Conservation (phyloP, 2,797 vertebrate species). For the Xiphorhynchus erythropygius region DNA sequence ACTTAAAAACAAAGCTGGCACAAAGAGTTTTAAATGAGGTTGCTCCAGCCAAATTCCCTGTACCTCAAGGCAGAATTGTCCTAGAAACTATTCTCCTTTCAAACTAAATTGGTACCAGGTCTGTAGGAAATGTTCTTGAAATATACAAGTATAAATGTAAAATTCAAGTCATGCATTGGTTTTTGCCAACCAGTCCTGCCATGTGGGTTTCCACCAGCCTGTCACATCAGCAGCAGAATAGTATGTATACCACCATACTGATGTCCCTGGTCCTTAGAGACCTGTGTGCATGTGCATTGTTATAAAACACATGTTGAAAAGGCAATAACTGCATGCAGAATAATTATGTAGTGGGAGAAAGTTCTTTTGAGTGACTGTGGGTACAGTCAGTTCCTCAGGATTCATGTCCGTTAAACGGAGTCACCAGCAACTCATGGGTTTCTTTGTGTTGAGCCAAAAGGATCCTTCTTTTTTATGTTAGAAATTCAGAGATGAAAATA, state of each 20-base stretch:
- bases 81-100: not conserved
- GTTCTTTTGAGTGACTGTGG: not conserved
- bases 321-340: not conserved
- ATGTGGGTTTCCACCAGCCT: not conserved
- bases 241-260: fast-evolving
- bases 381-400: not conserved
- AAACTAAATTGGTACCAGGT: not conserved
- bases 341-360: not conserved
- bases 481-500: not conserved
- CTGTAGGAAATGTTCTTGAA: not conserved
- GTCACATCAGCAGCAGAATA: not conserved
- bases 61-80: slow-evolving; percentile 14
- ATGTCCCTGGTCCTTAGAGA: not conserved
- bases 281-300: not conserved
- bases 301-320: not conserved
- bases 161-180: not conserved
- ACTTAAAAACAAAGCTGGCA: slow-evolving; percentile 30
- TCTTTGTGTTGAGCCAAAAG: not conserved
- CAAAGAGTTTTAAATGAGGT: not conserved
- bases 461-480: not conserved
- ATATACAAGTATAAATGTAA: not conserved
- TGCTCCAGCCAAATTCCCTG: not conserved
- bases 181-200: not conserved
- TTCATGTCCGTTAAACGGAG: not conserved
- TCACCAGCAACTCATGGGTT: not conserved